Conservation (phyloP, 2,888 invertebrate species). For the Agrenia bidenticulata region DNA sequence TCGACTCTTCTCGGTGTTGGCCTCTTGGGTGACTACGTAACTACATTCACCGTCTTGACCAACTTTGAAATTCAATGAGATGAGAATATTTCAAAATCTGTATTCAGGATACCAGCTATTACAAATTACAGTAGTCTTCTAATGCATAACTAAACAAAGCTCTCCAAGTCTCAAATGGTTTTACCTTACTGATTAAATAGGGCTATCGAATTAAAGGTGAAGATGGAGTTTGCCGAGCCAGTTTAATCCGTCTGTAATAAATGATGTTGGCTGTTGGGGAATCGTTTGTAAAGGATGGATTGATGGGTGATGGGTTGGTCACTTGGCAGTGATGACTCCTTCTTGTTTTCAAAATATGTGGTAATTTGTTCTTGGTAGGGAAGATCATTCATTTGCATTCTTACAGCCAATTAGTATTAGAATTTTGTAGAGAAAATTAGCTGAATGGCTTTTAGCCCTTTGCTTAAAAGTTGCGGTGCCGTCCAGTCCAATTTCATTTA, state of each 20-base stretch:
- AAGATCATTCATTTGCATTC: slow-evolving; percentile 12
- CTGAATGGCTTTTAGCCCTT: slow-evolving; percentile 3
- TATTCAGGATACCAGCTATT: slow-evolving; percentile 10
- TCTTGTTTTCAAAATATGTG: slow-evolving; percentile 1
- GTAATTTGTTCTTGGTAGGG: slow-evolving; percentile 10
- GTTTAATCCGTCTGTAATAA: slow-evolving; percentile 7
- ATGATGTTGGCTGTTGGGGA: neutral
- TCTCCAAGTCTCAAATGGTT: neutral
- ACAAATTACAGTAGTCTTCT: neutral
- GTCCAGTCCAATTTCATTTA: slow-evolving; percentile 3
- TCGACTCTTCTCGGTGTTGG: slow-evolving; percentile 23
- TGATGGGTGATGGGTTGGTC: slow-evolving; percentile 18
- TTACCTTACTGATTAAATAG: neutral
- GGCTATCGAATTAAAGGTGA: slow-evolving; percentile 4
- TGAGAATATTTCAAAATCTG: slow-evolving; percentile 9
- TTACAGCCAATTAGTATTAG: slow-evolving; percentile 11
- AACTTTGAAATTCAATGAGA: neutral
- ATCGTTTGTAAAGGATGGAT: slow-evolving; percentile 4
- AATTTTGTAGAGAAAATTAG: slow-evolving; percentile 14
- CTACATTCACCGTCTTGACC: neutral
- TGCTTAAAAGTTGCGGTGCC: slow-evolving; percentile 7
- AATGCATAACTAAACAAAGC: no score
- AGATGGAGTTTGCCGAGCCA: neutral
- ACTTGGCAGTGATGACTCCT: slow-evolving; percentile 17
- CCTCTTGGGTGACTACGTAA: slow-evolving; percentile 39